These are phyloP conservation scores for Oncorhynchus clarkii DNA, from an alignment of 2,113 vertebrate genomes.

Conservation along the genomic window DNA sequence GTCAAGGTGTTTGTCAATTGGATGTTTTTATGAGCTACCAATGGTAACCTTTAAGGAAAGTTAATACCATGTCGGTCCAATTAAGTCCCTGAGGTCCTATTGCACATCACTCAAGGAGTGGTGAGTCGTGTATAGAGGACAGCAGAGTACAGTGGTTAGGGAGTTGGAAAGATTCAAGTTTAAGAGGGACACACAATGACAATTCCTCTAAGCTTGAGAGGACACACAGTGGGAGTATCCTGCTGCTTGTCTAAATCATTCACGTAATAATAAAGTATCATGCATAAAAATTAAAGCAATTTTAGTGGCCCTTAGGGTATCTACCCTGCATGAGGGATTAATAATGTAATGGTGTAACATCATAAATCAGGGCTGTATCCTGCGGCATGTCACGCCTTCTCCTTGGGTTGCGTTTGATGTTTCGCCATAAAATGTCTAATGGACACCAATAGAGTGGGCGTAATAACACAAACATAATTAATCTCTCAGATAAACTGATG, in stretches of 20 bases:
- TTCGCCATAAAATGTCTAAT: background rate
- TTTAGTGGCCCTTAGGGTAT: constrained; percentile 30
- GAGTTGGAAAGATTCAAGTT: background rate
- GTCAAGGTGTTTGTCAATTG: constrained; percentile 28
- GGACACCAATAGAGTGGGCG: background rate
- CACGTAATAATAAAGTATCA: constrained; percentile 30
- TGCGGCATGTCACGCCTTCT: too few species aligned
- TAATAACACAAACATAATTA: constrained; percentile 42
- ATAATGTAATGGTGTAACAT: constrained; percentile 32
- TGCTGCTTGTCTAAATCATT: constrained; percentile 44
- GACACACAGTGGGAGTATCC: constrained; percentile 8
- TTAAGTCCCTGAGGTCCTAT: background rate
- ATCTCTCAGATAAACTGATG: constrained; percentile 44
- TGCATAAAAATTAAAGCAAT: constrained; percentile 35
- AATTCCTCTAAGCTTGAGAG: background rate
- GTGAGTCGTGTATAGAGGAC: constrained; percentile 15
- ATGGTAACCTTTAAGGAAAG: background rate
- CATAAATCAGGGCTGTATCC: constrained; percentile 24
- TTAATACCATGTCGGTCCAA: background rate
- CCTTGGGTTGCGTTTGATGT: background rate
- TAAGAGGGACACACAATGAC: background rate
- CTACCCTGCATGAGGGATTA: constrained; percentile 30
- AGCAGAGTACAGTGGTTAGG: background rate
- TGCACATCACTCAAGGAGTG: constrained; percentile 3
- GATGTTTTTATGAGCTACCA: background rate